These are phyloP conservation scores for Thermophis baileyi DNA, from an alignment of 2,113 vertebrate species.

Conservation along the genomic window DNA sequence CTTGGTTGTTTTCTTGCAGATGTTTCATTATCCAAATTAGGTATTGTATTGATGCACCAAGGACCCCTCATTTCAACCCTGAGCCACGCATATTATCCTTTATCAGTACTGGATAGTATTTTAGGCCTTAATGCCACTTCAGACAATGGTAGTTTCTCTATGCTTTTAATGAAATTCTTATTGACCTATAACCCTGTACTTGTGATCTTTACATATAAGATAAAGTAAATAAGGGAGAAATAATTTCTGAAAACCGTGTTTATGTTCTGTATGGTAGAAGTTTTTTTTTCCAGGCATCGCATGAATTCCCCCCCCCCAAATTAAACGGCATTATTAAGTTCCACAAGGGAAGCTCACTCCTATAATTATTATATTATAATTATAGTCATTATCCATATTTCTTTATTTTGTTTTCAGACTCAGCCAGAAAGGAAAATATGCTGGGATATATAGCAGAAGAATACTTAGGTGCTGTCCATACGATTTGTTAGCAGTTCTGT, in stretches of 20 bases:
- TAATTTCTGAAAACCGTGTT: slow-evolving; percentile 3
- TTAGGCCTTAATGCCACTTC: not conserved
- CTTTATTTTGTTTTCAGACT: not conserved
- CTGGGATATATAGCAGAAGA: not conserved
- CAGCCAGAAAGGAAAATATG: not conserved
- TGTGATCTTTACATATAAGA: not conserved
- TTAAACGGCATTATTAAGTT: not conserved
- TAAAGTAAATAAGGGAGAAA: not conserved
- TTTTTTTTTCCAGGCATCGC: not conserved
- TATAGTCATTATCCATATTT: not conserved
- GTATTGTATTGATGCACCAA: not conserved
- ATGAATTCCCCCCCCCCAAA: not conserved
- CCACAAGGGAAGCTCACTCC: not conserved
- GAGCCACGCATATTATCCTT: not conserved
- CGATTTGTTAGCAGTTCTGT: not conserved
- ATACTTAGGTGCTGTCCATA: not conserved
- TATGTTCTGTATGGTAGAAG: not conserved
- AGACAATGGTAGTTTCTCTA: not conserved
- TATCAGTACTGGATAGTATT: not conserved
- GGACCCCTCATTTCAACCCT: not conserved
- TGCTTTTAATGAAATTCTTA: not conserved
- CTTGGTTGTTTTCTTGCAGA: not conserved
- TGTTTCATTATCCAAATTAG: not conserved
- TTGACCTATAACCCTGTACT: no score
- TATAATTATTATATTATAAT: not conserved